These are phyloP conservation scores for Cettia cetti DNA, from an alignment of 2,113 vertebrate species.

Conservation along the genomic window DNA sequence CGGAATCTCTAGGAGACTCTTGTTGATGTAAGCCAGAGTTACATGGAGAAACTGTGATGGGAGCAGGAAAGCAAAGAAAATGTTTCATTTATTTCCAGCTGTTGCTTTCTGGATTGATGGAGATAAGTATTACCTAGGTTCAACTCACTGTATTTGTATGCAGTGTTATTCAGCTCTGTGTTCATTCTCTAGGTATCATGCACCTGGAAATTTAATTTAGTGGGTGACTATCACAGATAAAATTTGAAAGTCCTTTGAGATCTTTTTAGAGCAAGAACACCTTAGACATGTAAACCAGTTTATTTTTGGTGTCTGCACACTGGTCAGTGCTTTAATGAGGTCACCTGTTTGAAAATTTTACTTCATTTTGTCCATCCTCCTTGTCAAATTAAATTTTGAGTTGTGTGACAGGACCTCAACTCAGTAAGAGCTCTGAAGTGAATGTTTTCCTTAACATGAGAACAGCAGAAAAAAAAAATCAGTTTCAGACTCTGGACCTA, in stretches of 20 bases:
- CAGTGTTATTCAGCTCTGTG: neutral
- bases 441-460: neutral
- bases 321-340: neutral
- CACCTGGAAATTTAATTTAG: neutral
- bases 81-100: neutral
- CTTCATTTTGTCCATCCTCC: neutral
- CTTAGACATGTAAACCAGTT: neutral
- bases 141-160: neutral
- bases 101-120: neutral
- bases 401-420: neutral
- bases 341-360: neutral
- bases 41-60: neutral
- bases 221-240: neutral
- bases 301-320: neutral
- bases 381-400: neutral
- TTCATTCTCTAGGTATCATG: neutral
- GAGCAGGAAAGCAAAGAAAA: neutral
- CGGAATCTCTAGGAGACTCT: neutral
- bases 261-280: neutral
- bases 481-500: neutral
- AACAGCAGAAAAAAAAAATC: neutral
- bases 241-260: neutral
- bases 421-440: neutral
- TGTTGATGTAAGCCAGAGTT: neutral
- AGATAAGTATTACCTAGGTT: neutral